Evolutionary conservation across 2,888 invertebrate genomes (phyloP).

Genomic region (Xylota sylvarum): DNA sequence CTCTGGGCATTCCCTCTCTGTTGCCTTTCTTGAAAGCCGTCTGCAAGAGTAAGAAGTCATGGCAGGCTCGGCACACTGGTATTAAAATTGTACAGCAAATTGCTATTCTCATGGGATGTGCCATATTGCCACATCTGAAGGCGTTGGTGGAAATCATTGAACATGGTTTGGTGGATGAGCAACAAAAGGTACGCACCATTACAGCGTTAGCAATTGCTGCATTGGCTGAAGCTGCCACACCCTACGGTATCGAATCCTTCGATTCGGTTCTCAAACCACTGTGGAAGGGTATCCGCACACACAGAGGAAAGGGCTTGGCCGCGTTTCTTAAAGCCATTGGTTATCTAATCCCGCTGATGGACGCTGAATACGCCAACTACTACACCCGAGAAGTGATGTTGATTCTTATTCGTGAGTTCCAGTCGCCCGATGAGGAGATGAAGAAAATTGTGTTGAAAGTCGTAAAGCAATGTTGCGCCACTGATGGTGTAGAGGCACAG

Average conservation of each 20-base stretch:
- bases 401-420: slow-evolving; percentile 99
- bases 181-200: slow-evolving; percentile 99
- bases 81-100: slow-evolving; percentile 99
- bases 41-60: slow-evolving; percentile 99
- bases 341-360: slow-evolving; percentile 99
- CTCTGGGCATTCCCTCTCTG: slow-evolving; percentile 97
- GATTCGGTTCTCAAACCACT: slow-evolving; percentile 99
- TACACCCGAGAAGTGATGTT: slow-evolving; percentile 97
- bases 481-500: slow-evolving; percentile 99
- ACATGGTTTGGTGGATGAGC: slow-evolving; percentile 98
- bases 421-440: slow-evolving; percentile 99
- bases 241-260: slow-evolving; percentile 99
- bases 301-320: slow-evolving; percentile 96
- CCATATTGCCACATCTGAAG: slow-evolving; percentile 98
- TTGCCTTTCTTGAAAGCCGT: slow-evolving; percentile 99
- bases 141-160: slow-evolving; percentile 99
- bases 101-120: slow-evolving; percentile 99
- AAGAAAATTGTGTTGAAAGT: slow-evolving; percentile 99
- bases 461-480: slow-evolving; percentile 99
- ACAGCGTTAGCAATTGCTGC: slow-evolving; percentile 99
- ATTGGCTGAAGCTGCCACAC: slow-evolving; percentile 99
- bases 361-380: slow-evolving; percentile 99
- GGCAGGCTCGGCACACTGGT: slow-evolving; percentile 99
- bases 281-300: slow-evolving; percentile 99
- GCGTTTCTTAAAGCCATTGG: slow-evolving; percentile 99